Conservation (phyloP, 2,113 vertebrate species). For the Lagopus muta region DNA sequence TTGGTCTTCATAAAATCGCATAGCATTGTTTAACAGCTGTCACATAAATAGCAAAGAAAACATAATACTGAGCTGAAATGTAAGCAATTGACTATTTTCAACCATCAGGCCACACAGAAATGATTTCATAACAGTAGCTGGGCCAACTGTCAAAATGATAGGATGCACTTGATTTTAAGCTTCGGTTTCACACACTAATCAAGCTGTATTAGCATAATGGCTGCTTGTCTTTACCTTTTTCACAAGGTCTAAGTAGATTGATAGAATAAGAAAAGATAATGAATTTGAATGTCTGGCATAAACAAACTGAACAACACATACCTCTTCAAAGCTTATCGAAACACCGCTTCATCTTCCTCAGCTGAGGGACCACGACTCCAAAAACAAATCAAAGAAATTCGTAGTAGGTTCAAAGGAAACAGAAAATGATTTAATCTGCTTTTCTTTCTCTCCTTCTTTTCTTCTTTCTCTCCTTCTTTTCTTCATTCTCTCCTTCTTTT, state of each 20-base stretch:
- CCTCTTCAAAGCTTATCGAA: neutral
- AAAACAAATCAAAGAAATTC: slow-evolving; percentile 2
- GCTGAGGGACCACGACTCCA: neutral
- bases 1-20: slow-evolving; percentile 21
- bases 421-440: neutral
- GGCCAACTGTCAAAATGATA: neutral
- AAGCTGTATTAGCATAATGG: neutral
- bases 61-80: slow-evolving; percentile 15
- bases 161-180: neutral
- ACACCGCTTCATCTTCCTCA: neutral
- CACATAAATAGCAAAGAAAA: slow-evolving; percentile 39
- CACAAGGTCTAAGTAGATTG: neutral
- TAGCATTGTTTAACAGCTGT: slow-evolving; percentile 30
- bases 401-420: neutral
- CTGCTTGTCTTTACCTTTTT: neutral
- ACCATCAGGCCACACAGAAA: neutral
- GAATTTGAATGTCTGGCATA: neutral
- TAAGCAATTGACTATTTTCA: neutral
- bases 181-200: neutral
- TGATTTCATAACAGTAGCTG: neutral
- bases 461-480: neutral
- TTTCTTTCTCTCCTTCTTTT: neutral
- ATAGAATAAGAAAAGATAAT: neutral
- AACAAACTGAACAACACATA: neutral
- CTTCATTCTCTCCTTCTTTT: too few species aligned